These are phyloP conservation scores for Nasonovia ribisnigri DNA, from an alignment of 2,888 invertebrate species.

Conservation along the genomic window DNA sequence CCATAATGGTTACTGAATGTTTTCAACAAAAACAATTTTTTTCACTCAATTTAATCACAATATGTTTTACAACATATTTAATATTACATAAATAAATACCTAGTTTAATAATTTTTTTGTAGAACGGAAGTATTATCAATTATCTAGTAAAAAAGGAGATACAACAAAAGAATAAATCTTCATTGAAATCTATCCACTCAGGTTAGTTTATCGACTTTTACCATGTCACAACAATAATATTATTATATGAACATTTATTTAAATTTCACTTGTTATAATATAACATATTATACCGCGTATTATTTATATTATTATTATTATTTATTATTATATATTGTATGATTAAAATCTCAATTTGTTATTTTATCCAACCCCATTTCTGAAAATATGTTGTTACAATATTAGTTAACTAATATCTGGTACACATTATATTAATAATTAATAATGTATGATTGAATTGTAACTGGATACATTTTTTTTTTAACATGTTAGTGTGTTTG, in stretches of 20 bases:
- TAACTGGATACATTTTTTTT: neutral
- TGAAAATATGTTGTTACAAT: neutral
- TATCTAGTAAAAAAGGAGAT: conserved; percentile 47
- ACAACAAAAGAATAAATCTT: neutral
- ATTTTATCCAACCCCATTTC: neutral
- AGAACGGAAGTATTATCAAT: conserved; percentile 12
- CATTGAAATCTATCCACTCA: neutral
- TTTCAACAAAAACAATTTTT: neutral
- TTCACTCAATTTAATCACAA: neutral
- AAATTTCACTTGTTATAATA: neutral
- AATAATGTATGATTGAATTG: neutral
- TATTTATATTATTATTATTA: too few relatives aligned
- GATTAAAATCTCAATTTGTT: neutral
- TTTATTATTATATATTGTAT: neutral
- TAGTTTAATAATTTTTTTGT: neutral
- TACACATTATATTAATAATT: neutral
- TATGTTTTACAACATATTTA: neutral
- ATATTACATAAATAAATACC: neutral
- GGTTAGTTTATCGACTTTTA: conserved; percentile 22
- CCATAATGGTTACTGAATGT: neutral
- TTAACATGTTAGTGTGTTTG: neutral
- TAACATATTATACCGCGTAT: neutral
- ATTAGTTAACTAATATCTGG: neutral
- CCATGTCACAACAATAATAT: neutral
- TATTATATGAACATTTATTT: neutral